phyloP scores from a whole-genome alignment of 2,797 vertebrate species.

The Ptychobarbus kaznakovi region DNA sequence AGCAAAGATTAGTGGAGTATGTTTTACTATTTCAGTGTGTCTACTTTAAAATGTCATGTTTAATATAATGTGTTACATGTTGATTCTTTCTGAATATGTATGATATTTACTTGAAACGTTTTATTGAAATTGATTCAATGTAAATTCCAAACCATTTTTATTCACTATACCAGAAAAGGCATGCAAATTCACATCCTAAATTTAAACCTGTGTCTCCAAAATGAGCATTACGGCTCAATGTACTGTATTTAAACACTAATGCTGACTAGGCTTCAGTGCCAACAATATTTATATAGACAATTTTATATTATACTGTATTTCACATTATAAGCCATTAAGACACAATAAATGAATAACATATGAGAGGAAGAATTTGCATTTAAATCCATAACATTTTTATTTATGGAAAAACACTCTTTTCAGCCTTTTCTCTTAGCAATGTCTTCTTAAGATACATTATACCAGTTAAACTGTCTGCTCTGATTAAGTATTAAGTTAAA shows the following conservation, averaged over 20 bases:
- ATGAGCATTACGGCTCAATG: background rate
- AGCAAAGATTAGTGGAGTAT: background rate
- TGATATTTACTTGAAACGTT: background rate
- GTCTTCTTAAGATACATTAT: background rate
- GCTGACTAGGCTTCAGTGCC: background rate
- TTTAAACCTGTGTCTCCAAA: constrained; percentile 2
- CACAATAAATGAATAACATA: background rate
- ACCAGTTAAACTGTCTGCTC: background rate
- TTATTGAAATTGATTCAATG: background rate
- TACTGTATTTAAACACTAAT: background rate
- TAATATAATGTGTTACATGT: background rate
- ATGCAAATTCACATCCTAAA: background rate
- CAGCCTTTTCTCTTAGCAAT: background rate
- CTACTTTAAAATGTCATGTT: background rate
- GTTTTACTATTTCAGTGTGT: background rate
- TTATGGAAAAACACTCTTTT: background rate
- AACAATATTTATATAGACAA: background rate
- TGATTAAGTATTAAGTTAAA: constrained; percentile 4
- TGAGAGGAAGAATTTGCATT: background rate
- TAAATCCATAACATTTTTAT: background rate
- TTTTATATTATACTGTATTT: background rate
- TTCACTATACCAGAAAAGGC: background rate
- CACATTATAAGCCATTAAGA: background rate
- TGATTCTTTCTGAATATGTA: background rate
- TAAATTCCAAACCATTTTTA: background rate